A percentile compares a stretch with the other conserved stretches of the same genome.
Conservation (phyloP, 2,797 vertebrate genomes). For the Moxostoma hubbsi region DNA sequence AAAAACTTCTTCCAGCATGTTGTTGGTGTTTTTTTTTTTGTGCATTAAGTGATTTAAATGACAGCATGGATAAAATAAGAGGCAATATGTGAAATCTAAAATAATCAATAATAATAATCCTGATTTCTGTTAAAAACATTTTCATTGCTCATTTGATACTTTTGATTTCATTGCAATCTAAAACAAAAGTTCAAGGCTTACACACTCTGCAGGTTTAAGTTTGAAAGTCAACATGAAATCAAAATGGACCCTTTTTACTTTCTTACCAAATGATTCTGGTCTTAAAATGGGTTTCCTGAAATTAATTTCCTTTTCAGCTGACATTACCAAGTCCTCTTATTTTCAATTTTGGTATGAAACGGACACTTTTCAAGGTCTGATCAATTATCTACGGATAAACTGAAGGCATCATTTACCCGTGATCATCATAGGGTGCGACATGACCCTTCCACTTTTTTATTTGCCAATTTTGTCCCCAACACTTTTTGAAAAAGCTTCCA, state of each 20-base stretch:
- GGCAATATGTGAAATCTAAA: no score
- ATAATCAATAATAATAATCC: no score
- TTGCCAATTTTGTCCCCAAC: no score
- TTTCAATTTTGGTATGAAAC: background rate
- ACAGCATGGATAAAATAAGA: background rate
- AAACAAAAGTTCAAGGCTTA: background rate
- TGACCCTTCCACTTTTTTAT: no score
- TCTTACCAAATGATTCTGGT: no score
- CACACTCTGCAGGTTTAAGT: background rate
- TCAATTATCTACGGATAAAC: background rate
- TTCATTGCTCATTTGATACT: conserved; percentile 6
- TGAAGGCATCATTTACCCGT: background rate
- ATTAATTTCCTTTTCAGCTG: background rate
- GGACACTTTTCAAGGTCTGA: background rate
- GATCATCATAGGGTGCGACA: no score
- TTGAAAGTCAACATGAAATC: conserved; percentile 19
- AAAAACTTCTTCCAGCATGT: background rate
- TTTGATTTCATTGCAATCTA: background rate
- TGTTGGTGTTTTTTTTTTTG: background rate
- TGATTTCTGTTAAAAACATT: background rate
- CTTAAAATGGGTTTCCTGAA: no score
- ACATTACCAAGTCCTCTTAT: background rate
- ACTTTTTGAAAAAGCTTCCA: background rate
- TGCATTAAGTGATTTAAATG: background rate
- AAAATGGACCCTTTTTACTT: background rate